Conservation (phyloP, 53 echinoderm and acorn worm genomes). For the Stichopus horrens region DNA sequence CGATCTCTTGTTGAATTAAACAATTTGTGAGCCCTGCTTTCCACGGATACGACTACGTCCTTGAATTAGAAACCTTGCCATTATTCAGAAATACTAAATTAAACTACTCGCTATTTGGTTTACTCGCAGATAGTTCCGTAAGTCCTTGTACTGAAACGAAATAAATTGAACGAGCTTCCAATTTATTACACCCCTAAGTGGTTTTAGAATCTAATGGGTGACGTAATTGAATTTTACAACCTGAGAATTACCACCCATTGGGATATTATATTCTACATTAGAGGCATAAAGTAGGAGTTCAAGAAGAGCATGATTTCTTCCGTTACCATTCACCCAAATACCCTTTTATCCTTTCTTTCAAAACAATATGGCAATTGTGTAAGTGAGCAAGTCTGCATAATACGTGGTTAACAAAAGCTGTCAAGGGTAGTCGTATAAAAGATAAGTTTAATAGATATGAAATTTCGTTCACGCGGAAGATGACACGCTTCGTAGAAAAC, state of each 20-base stretch:
- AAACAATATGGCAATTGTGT: no score
- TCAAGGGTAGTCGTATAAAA: no score
- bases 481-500: no score
- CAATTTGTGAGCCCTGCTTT: neutral
- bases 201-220: neutral
- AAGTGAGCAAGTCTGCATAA: no score
- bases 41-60: neutral
- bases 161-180: neutral
- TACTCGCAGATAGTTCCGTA: neutral
- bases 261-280: neutral
- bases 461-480: no score
- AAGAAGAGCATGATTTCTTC: no score
- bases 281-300: no score
- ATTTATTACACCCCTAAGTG: neutral
- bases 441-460: no score
- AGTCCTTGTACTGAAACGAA: neutral
- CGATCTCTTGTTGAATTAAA: neutral
- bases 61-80: neutral
- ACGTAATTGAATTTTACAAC: neutral
- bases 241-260: neutral
- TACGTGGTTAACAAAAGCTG: no score
- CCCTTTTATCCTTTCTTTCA: no score
- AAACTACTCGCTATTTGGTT: neutral
- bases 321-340: no score
- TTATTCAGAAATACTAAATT: neutral